phyloP scores from a whole-genome alignment of 2,888 invertebrate genomes.

The Macrosiphum euphorbiae region DNA sequence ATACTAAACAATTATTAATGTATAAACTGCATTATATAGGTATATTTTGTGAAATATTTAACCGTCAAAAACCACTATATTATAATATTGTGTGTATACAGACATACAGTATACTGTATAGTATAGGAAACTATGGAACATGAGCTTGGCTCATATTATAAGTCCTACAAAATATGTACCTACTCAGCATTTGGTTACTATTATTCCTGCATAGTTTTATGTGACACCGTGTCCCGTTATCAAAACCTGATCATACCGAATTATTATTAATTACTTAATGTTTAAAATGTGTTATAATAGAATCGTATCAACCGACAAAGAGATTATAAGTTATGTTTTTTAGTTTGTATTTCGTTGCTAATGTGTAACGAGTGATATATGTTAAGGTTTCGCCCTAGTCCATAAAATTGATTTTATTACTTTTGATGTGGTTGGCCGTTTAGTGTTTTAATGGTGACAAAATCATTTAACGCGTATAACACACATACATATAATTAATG shows the following conservation, averaged over 20 bases:
- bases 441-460: background rate
- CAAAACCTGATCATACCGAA: background rate
- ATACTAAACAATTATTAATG: background rate
- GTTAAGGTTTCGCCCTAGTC: background rate
- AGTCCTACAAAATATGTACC: background rate
- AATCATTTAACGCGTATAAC: background rate
- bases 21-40: background rate
- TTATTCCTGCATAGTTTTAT: background rate
- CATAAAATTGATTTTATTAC: constrained; percentile 33
- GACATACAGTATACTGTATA: no score
- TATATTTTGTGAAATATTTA: background rate
- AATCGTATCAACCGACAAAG: background rate
- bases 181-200: background rate
- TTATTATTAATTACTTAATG: background rate
- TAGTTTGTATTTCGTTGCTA: background rate
- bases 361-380: background rate
- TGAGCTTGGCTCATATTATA: background rate
- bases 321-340: background rate
- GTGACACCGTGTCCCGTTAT: background rate
- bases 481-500: background rate
- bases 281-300: background rate
- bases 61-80: background rate
- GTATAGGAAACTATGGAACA: background rate
- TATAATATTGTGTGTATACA: background rate
- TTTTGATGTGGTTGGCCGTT: constrained; percentile 6